Evolutionary conservation across 1,140 invertebrate species (phyloP), one percentile per base, ranked within the genome.

Genomic region (Whitmania pigra): DNA sequence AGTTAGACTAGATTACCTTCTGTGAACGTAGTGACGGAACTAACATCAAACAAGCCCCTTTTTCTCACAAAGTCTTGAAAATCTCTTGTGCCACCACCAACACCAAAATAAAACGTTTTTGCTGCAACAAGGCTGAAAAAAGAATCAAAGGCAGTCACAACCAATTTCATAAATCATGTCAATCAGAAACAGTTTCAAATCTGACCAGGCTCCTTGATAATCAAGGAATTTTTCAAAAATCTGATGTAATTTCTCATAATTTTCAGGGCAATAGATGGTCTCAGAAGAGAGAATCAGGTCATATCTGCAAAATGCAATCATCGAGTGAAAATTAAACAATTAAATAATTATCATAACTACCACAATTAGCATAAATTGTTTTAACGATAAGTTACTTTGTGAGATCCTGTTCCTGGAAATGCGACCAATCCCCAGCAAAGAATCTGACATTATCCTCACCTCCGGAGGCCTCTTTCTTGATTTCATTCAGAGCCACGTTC

Each of bases 51-150:
- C n/a, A 67, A 67, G 31, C 29, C 67, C 70, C 53, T 43, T 43
- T 84, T 81, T 67, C 83, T 78, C 18, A 91, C 74, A 72, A 86
- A 76, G 63, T 85, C 78, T 81, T 88, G 85, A 85, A 92, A 92
- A 77, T 89, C 84, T 75, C 75, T 82, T 68, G 87, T 85, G 3
- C 89, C 87, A 73, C 92, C 92, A 53, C 92, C 92, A 63, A 93
- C 90, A 73, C 92, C 92, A 86, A 94, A 94, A 82, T 94, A 94
- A 82, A 88, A 87, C 13, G 85, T 87, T 85, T 94, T 94, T 0
- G 88, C 91, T 73, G 90, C 91, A 49, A 94, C 77, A 79, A 86
- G 86, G 79, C 87, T 85, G 71, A 43, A 31, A 83, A 73, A 71
- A 7, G 31, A 31, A 20, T 40, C 29, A 70, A 55, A 74, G 60